These are phyloP conservation scores for Drosophila eohydei DNA, from an alignment of 2,888 invertebrate species.

Conservation along the genomic window DNA sequence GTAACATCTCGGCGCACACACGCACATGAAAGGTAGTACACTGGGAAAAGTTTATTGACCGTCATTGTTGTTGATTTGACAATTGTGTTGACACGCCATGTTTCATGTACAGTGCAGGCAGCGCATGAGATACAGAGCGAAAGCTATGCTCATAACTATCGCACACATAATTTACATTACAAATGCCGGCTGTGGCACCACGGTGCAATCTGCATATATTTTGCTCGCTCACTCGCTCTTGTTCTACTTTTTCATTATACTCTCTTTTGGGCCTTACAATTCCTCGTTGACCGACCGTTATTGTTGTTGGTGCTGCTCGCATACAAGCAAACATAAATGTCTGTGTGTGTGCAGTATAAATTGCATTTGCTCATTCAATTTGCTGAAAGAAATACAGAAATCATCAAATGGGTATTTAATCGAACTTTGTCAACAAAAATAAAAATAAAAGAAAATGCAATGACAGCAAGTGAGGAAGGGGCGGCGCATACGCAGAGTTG, in stretches of 20 bases:
- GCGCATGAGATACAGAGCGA: constrained; percentile 8
- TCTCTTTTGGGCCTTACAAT: constrained; percentile 44
- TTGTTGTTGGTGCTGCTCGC: constrained; percentile 44
- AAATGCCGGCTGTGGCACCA: constrained; percentile 39
- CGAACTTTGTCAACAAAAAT: constrained; percentile 36
- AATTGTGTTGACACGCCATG: constrained; percentile 72
- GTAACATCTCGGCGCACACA: constrained; percentile 4
- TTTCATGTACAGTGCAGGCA: constrained; percentile 54
- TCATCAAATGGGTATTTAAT: constrained; percentile 45
- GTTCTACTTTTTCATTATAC: constrained; percentile 42
- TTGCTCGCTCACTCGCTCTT: constrained; percentile 31
- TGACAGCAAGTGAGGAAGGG: constrained; percentile 2
- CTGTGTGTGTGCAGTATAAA: constrained; percentile 1
- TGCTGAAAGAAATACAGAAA: constrained; percentile 22
- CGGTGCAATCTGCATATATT: constrained; percentile 50
- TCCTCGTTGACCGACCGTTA: constrained; percentile 68
- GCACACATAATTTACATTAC: constrained; percentile 21
- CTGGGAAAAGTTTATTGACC: constrained; percentile 78
- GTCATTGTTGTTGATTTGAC: constrained; percentile 81
- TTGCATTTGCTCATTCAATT: constrained; percentile 46
- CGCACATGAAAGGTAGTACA: constrained; percentile 38
- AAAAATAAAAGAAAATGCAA: background rate
- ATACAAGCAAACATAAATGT: constrained; percentile 10
- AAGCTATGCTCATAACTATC: constrained; percentile 10
- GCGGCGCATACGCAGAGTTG: constrained; percentile 40